These are phyloP conservation scores for Mantis religiosa DNA, from an alignment of 2,888 invertebrate genomes.

Conservation along the genomic window DNA sequence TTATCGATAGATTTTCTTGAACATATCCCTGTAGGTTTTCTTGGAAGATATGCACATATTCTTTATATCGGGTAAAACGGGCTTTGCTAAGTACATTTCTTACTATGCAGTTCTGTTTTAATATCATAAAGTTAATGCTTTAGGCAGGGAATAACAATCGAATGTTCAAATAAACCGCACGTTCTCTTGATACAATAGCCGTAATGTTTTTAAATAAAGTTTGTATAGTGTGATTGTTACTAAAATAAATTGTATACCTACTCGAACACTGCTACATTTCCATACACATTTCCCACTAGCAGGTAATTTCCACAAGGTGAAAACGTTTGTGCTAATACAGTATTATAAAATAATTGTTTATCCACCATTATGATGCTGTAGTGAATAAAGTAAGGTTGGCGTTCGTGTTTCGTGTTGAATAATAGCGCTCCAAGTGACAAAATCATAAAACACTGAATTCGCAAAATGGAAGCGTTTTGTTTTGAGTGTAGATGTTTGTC, in stretches of 20 bases:
- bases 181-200: background rate
- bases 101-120: background rate
- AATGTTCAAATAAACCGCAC: background rate
- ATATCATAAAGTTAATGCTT: background rate
- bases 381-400: too few relatives aligned
- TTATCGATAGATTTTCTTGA: too few relatives aligned
- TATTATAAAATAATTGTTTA: constrained; percentile 73
- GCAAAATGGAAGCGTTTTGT: constrained; percentile 21
- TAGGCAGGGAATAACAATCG: background rate
- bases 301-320: constrained; percentile 81
- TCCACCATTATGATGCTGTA: constrained; percentile 29
- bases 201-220: background rate
- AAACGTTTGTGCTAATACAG: constrained; percentile 74
- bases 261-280: constrained; percentile 78
- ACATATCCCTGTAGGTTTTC: too few relatives aligned
- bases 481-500: background rate
- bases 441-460: background rate
- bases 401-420: too few relatives aligned
- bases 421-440: background rate
- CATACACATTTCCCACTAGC: constrained; percentile 78
- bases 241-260: constrained; percentile 47
- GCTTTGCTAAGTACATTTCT: too few relatives aligned
- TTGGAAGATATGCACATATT: too few relatives aligned
- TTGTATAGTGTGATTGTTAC: too few relatives aligned
- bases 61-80: too few relatives aligned